Conservation (phyloP, 2,888 invertebrate genomes). For the Branchellion lobata region DNA sequence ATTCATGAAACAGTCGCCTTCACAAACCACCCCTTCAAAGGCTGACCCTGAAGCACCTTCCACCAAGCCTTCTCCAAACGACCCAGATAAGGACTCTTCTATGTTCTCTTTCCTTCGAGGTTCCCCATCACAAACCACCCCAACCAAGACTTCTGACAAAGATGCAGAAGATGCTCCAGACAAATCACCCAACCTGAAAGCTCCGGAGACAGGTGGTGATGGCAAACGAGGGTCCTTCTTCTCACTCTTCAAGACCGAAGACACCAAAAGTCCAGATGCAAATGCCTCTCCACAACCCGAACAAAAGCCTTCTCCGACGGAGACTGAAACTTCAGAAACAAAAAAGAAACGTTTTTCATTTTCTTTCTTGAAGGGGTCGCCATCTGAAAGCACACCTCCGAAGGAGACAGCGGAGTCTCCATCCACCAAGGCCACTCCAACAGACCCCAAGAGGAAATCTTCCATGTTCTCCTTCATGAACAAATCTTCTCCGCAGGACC, state of each 20-base stretch:
- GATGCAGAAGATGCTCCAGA: not conserved
- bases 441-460: not conserved
- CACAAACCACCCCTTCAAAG: not conserved
- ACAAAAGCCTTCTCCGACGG: no score
- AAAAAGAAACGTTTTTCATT: not conserved
- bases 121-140: not conserved
- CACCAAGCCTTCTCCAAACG: no score
- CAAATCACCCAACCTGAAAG: no score
- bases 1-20: not conserved
- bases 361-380: not conserved
- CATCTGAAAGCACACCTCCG: not conserved
- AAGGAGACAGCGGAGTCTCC: not conserved
- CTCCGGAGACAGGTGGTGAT: no score
- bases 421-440: not conserved
- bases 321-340: no score
- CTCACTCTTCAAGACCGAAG: no score
- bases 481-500: not conserved
- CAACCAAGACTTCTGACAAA: not conserved
- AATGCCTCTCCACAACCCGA: no score
- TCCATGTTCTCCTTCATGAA: slow-evolving; percentile 11
- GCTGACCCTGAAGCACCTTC: not conserved
- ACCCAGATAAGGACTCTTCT: not conserved
- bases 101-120: not conserved
- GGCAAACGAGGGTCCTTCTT: no score
- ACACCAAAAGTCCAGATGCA: no score